phyloP scores from a whole-genome alignment of 2,888 invertebrate species.

The Gortyna flavago region DNA sequence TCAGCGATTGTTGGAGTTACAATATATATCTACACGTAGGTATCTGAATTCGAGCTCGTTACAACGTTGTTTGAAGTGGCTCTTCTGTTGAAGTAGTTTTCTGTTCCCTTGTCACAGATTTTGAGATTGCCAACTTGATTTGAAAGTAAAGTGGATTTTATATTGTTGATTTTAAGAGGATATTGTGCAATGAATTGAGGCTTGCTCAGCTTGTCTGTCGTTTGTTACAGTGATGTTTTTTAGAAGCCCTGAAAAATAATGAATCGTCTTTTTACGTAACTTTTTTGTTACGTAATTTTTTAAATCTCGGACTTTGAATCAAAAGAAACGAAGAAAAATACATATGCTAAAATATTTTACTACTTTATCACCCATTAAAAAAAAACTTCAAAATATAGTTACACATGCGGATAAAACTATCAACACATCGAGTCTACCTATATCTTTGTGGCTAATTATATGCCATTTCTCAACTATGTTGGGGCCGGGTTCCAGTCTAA shows the following conservation, averaged over 20 bases:
- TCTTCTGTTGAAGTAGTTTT: constrained; percentile 29
- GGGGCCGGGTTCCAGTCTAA: no score
- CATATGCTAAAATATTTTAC: neutral
- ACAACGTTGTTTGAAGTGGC: constrained; percentile 27
- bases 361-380: no score
- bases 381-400: no score
- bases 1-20: neutral
- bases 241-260: neutral
- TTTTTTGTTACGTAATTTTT: neutral
- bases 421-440: neutral
- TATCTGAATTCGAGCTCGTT: constrained; percentile 15
- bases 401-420: no score
- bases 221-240: neutral
- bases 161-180: constrained; percentile 36
- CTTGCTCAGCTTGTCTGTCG: neutral
- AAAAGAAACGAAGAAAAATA: neutral
- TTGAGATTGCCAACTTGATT: constrained; percentile 40
- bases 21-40: neutral
- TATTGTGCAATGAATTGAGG: constrained; percentile 7
- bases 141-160: constrained; percentile 44
- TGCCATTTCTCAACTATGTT: neutral
- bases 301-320: neutral
- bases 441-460: neutral
- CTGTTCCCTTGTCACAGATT: constrained; percentile 36
- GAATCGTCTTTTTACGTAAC: neutral